Conservation (phyloP, 1,140 invertebrate species). For the Cardiocondyla obscurior region DNA sequence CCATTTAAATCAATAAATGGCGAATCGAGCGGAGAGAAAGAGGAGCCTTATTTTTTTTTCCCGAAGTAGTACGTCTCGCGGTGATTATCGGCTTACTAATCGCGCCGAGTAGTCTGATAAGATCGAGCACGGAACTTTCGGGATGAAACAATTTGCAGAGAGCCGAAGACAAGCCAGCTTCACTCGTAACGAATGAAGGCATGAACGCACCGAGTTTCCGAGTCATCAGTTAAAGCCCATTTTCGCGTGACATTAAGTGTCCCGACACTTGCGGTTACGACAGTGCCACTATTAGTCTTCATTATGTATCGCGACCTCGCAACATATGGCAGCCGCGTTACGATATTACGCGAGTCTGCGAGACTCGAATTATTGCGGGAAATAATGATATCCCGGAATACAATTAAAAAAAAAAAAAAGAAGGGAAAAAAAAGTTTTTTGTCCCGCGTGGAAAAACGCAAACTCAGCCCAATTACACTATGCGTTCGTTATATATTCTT, state of each 20-base stretch:
- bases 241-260: conserved; percentile 48
- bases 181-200: not conserved
- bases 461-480: not conserved
- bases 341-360: conserved; percentile 13
- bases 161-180: conserved; percentile 11
- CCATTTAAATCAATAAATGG: not conserved
- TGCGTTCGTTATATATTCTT: not conserved
- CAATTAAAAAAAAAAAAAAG: not conserved
- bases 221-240: conserved; percentile 47
- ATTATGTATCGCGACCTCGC: conserved; percentile 47
- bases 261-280: conserved; percentile 43
- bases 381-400: not conserved
- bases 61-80: not conserved
- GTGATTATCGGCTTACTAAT: not conserved
- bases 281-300: conserved; percentile 45
- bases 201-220: conserved; percentile 20
- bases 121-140: not conserved
- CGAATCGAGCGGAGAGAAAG: not conserved
- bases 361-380: conserved; percentile 7
- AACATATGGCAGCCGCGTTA: conserved; percentile 19
- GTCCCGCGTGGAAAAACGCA: not conserved
- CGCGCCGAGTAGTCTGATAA: not conserved
- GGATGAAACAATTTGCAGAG: not conserved
- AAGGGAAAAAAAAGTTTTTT: not conserved
- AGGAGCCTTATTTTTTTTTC: not conserved